Evolutionary conservation across 2,113 vertebrate genomes (phyloP).

Genomic region (Pelecanus crispus): DNA sequence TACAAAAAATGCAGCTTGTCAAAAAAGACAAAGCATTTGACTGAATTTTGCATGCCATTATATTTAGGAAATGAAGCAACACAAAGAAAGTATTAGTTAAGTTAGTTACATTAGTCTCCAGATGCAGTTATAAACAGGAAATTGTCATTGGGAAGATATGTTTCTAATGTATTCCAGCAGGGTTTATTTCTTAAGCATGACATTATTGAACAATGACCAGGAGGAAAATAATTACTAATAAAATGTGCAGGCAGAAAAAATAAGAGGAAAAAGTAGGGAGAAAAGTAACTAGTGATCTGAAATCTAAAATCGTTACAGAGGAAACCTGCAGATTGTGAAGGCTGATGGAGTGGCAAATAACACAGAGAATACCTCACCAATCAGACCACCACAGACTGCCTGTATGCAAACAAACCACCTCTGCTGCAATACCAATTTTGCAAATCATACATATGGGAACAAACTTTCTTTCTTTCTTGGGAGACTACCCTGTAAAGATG

Average conservation of each 20-base stretch:
- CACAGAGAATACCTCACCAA: neutral
- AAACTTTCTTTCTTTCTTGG: neutral
- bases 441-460: neutral
- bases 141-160: slow-evolving; percentile 54
- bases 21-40: neutral
- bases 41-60: neutral
- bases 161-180: slow-evolving; percentile 57
- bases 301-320: neutral
- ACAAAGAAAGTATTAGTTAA: neutral
- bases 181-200: slow-evolving; percentile 26
- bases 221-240: neutral
- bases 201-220: slow-evolving; percentile 35
- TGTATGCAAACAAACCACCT: neutral
- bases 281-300: neutral
- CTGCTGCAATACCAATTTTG: neutral
- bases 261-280: neutral
- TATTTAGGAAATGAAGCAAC: slow-evolving; percentile 7
- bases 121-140: slow-evolving; percentile 61
- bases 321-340: neutral
- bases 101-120: slow-evolving; percentile 34
- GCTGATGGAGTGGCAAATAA: neutral
- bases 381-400: neutral
- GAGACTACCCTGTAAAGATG: neutral
- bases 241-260: neutral
- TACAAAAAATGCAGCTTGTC: neutral